These are phyloP conservation scores for Todiramphus saurophagus DNA, from an alignment of 2,113 vertebrate species.

Conservation along the genomic window DNA sequence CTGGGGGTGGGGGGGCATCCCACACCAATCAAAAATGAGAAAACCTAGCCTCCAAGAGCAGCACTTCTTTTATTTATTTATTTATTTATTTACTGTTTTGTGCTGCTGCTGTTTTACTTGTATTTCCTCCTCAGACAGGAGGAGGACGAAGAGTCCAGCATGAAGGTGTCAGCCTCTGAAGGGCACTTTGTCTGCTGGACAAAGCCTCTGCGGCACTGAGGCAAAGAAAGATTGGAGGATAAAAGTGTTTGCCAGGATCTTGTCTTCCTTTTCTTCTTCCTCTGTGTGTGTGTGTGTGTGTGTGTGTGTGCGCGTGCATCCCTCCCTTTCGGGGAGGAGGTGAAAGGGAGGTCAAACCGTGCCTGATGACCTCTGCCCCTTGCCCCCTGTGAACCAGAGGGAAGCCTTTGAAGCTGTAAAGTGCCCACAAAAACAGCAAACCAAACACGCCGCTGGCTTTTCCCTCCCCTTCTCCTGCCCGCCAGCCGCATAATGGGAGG, in stretches of 20 bases:
- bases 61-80: not conserved
- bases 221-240: constrained; percentile 37
- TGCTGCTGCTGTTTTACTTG: not conserved
- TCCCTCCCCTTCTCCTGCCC: not conserved
- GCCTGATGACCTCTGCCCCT: constrained; percentile 55
- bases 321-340: constrained; percentile 34
- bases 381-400: constrained; percentile 63
- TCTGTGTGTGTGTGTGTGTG: not conserved
- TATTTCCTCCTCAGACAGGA: not conserved
- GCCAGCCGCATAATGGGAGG: constrained; percentile 46
- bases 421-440: constrained; percentile 54
- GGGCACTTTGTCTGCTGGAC: constrained; percentile 31
- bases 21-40: not conserved
- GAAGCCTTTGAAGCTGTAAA: constrained; percentile 62
- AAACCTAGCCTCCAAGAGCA: not conserved
- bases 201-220: constrained; percentile 18
- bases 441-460: constrained; percentile 17
- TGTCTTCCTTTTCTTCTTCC: constrained; percentile 22
- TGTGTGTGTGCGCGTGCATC: not conserved
- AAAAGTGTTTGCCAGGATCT: constrained; percentile 29
- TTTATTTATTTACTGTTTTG: not conserved
- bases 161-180: not conserved
- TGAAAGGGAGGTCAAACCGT: constrained; percentile 61
- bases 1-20: no score
- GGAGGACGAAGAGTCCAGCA: not conserved